phyloP scores from a whole-genome alignment of 2,797 vertebrate species.

The Tachyglossus aculeatus region DNA sequence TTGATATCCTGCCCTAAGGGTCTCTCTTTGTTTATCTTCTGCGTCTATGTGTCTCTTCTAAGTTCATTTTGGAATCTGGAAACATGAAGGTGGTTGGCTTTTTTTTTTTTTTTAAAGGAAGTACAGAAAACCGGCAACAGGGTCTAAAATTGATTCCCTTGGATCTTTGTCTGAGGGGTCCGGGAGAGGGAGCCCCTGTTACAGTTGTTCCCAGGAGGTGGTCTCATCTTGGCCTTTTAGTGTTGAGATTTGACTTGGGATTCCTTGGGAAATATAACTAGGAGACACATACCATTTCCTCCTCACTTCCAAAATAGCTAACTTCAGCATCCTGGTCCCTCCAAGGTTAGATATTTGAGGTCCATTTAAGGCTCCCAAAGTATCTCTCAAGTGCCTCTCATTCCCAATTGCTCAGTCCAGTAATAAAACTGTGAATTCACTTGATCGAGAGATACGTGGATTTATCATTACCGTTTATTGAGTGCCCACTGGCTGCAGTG shows the following conservation, averaged over 20 bases:
- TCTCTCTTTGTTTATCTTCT: background rate
- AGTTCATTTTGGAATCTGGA: background rate
- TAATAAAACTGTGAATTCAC: no score
- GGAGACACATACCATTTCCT: background rate
- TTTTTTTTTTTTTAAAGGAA: constrained; percentile 3
- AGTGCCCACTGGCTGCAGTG: no score
- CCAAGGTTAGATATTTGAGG: background rate
- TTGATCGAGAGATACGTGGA: no score
- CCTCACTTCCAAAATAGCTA: no score
- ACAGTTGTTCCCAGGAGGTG: background rate
- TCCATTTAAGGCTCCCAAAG: background rate
- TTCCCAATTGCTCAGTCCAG: no score
- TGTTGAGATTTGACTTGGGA: background rate
- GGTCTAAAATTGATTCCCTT: accelerated
- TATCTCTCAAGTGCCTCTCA: background rate
- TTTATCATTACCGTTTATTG: no score
- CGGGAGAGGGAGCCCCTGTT: background rate
- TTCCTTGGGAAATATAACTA: background rate
- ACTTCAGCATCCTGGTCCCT: background rate
- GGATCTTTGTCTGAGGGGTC: background rate
- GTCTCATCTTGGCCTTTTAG: background rate
- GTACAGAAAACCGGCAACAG: background rate
- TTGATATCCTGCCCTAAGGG: background rate
- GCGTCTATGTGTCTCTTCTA: background rate
- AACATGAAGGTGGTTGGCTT: background rate